A percentile compares a stretch with the other conserved stretches of the same genome.
Conservation (phyloP, 2,888 invertebrate species). For the Scelioninae gen. 1 region DNA sequence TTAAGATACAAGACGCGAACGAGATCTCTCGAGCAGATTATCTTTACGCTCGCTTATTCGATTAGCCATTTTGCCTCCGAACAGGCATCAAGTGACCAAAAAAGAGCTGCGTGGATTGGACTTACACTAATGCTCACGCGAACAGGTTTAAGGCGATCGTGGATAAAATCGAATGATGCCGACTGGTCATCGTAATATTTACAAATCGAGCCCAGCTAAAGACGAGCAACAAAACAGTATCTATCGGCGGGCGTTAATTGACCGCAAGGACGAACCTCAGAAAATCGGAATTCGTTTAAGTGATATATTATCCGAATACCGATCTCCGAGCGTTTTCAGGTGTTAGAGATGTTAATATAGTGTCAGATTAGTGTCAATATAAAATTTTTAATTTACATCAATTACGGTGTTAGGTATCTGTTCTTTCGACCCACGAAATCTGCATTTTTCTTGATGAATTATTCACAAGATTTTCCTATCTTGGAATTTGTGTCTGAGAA, state of each 20-base stretch:
- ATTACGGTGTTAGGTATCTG: slow-evolving; percentile 16
- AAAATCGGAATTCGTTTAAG: slow-evolving; percentile 59
- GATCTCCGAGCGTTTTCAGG: slow-evolving; percentile 56
- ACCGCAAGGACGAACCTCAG: slow-evolving; percentile 47
- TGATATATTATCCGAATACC: slow-evolving; percentile 44
- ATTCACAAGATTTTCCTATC: slow-evolving; percentile 15
- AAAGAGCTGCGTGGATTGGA: slow-evolving; percentile 24
- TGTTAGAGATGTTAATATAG: slow-evolving; percentile 51
- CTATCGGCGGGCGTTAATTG: slow-evolving; percentile 49
- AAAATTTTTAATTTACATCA: slow-evolving; percentile 57
- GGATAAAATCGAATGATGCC: slow-evolving; percentile 54
- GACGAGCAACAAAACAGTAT: slow-evolving; percentile 21
- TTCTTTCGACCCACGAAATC: neutral
- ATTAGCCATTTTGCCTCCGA: slow-evolving; percentile 72
- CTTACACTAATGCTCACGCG: slow-evolving; percentile 60
- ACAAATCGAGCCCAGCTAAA: slow-evolving; percentile 53
- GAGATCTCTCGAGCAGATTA: slow-evolving; percentile 73
- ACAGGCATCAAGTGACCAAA: slow-evolving; percentile 61
- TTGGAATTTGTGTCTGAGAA: neutral
- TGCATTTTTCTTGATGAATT: slow-evolving; percentile 26
- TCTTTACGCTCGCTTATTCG: slow-evolving; percentile 71
- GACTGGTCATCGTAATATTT: slow-evolving; percentile 68
- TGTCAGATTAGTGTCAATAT: slow-evolving; percentile 61
- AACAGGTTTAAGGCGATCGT: slow-evolving; percentile 59
- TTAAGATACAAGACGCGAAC: slow-evolving; percentile 70